Evolutionary conservation across 2,797 vertebrate species (phyloP).

Genomic region (Loris lydekkerianus): DNA sequence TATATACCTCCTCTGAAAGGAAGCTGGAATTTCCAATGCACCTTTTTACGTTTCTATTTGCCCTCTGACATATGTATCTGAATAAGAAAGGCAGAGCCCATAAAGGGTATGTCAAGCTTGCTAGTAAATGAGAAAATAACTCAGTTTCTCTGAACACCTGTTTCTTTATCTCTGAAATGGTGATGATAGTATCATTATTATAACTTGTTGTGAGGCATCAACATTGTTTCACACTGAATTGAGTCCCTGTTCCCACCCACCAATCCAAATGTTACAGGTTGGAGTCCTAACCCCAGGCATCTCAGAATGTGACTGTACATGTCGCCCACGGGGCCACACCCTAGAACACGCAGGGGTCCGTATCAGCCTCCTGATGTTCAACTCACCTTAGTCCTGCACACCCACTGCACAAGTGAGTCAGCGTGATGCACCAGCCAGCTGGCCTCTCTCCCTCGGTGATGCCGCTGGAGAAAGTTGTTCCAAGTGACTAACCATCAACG

Average conservation of each 20-base stretch:
- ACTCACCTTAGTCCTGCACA: background rate
- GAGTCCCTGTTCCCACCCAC: background rate
- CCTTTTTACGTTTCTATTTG: background rate
- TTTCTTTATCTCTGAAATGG: background rate
- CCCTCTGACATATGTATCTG: background rate
- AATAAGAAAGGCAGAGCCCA: background rate
- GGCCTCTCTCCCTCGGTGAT: background rate
- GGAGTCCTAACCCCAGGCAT: background rate
- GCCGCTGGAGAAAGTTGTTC: background rate
- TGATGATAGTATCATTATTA: background rate
- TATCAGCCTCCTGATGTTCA: accelerated
- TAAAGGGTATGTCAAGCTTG: background rate
- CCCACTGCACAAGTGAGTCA: accelerated
- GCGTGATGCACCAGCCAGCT: background rate
- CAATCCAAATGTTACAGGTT: background rate
- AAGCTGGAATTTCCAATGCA: background rate
- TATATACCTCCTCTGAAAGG: background rate
- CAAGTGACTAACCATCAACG: background rate
- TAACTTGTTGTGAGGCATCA: background rate
- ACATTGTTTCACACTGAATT: background rate
- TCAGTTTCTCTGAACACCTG: background rate
- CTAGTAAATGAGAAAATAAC: background rate
- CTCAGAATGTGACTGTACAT: background rate
- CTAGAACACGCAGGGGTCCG: background rate
- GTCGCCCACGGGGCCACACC: background rate